phyloP scores from a whole-genome alignment of 2,888 invertebrate genomes.

The Apoda limacodes region DNA sequence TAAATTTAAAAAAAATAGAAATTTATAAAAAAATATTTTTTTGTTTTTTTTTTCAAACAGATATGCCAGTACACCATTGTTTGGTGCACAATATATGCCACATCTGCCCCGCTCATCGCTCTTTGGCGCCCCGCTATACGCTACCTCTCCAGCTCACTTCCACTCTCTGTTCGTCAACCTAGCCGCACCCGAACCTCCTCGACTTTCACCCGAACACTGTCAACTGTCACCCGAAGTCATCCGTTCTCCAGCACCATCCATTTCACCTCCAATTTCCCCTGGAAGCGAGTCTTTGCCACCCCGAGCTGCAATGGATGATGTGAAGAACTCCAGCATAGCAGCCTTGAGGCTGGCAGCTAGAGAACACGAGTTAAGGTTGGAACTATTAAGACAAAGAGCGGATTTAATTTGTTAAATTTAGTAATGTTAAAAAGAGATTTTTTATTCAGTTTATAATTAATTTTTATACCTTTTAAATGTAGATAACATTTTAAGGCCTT shows the following conservation, averaged over 20 bases:
- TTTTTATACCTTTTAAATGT: neutral
- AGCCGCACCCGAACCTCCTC: conserved; percentile 64
- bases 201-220: conserved; percentile 25
- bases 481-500: neutral
- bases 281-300: conserved; percentile 59
- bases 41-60: conserved; percentile 28
- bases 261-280: conserved; percentile 68
- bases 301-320: conserved; percentile 69
- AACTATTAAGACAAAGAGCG: conserved; percentile 77
- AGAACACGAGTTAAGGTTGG: conserved; percentile 83
- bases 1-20: too few relatives aligned
- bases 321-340: conserved; percentile 89
- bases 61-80: conserved; percentile 52
- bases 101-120: conserved; percentile 46
- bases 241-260: conserved; percentile 47
- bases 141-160: conserved; percentile 74
- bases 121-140: conserved; percentile 56
- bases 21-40: too few relatives aligned
- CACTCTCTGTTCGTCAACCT: conserved; percentile 88
- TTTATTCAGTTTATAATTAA: too few relatives aligned
- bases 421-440: too few relatives aligned
- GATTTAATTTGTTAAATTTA: conserved; percentile 50
- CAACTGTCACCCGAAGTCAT: conserved; percentile 34
- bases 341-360: conserved; percentile 87
- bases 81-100: conserved; percentile 53